Base-by-base conservation (phyloP, 2,113 vertebrate species). In the Xenopus borealis region DNA sequence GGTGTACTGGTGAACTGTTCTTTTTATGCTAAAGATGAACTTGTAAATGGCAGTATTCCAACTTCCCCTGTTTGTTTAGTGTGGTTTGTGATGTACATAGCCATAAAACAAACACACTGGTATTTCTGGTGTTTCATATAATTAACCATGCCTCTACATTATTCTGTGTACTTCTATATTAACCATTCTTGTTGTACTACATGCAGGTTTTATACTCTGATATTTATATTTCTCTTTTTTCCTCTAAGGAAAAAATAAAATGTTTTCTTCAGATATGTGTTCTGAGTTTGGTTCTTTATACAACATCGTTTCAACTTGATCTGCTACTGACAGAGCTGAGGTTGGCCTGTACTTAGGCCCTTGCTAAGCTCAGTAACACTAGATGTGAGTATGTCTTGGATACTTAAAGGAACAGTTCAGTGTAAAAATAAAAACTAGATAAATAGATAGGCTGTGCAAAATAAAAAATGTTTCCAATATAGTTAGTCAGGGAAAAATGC, bases 141-240 rank as follows among this genome's bases (percentile, higher is more conserved):
- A 92, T 92, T 89, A 90, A 89, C 89, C 94, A 93, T 93, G 92
- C 88, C 89, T 92, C 91, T 92, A 85, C 86, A 92, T 91, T 91
- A 91, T 93, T 92, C 33, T 44, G 94, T 93, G 93, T 93, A 88
- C 91, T 91, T 9, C 8, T 90, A 94, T 93, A 93, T 92, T 93
- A 89, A 85, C 86, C 88, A 81, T 86, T 12, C 86, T 90, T 89
- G 69, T 88, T 90, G 91, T 95, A 94, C 94, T 94, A 94, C 91
- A 92, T 89, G 89, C 91, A 95, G 95, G 94, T 98, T 98, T 98
- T 98, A 93, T 96, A 97, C 95, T 96, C 97, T 97, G 97, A 97
- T 98, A 98, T 98, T 98, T 98, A 98, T 98, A 98, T 98, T 94
- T 93, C 95, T 95, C 94, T 97, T 94, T 95, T 97, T 91, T 95